Evolutionary conservation across 1,140 invertebrate genomes (phyloP), one percentile per base, ranked within the genome.

Genomic region (Drosophila sp.): DNA sequence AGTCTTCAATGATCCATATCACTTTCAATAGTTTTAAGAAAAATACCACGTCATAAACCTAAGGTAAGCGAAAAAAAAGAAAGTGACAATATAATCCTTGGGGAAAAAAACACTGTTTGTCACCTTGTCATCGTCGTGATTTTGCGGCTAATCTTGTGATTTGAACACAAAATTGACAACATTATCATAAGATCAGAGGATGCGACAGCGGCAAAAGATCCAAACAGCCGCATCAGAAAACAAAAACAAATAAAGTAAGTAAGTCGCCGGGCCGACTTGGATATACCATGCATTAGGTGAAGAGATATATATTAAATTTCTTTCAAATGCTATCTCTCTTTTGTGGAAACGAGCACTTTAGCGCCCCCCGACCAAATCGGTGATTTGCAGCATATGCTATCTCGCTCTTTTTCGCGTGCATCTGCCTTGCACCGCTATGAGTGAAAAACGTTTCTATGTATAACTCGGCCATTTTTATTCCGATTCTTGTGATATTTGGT

Each of bases 161-260:
- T 82, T 81, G 67, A 62, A 72, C 72, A 67, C 57, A 62, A 66
- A 75, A 61, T 72, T 85, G 81, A 86, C 81, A 85, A 85, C 82
- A 85, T 85, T 78, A 85, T 85, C 74, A 33, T 67, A 62, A 73
- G 35, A 50, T 50, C 44, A 50, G 60, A 47, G 57, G 47, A 40
- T 29, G 54, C 60, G 57, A 41, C 80, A 66, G 78, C 77, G 72
- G 44, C 25, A 50, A 50, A 71, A 84, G 80, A 84, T 84, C 77
- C 84, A 64, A 84, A 66, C 70, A 27, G 80, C 80, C 80, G 77
- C 80, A 84, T 62, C 41, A 33, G 10, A 62, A 30, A 79, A 41
- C 7, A 40, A 63, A 33, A 29, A 32, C 25, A 47, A 35, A 44
- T 40, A n/a, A n/a, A n/a, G n/a, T n/a, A n/a, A n/a, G n/a, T n/a